Evolutionary conservation across 2,888 invertebrate species (phyloP), one percentile per base, ranked within the genome.

Genomic region (Drosophila rellima): DNA sequence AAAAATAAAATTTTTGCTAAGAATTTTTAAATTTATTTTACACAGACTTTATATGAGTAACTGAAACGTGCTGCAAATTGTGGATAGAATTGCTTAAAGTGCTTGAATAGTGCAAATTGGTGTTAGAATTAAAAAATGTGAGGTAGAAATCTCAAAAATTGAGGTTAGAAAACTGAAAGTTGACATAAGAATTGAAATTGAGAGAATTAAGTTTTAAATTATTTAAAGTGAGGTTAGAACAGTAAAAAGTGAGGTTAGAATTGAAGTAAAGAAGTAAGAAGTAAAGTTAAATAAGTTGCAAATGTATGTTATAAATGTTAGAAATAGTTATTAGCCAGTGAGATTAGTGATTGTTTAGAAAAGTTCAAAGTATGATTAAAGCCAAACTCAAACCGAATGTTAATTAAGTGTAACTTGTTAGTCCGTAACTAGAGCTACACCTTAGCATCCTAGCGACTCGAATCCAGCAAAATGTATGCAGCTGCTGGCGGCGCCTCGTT

Each of bases 401-500:
- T 57, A 64, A 57, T 44, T 65, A 55, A 54, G 40, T 54, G 31
- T 51, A 50, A 13, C 20, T 26, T n/a, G 26, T 62, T 75, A 79
- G 76, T 57, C 18, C 51, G 39, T 71, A 75, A 71, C 52, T 63
- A 57, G 50, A 56, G 35, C 57, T 78, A 68, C 29, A 56, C 42
- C 50, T 75, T 57, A 76, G 65, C 29, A 18, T 20, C 50, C 3
- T 29, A 15, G 26, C 29, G 0, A 31, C 31, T 39, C 39, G 23
- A 17, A 35, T 8, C 52, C 44, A 59, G 60, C 70, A 78, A 70
- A 51, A 97, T 97, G 97, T 97, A 97, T 94, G 97, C 97, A 92
- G 97, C 97, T 92, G 97, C 97, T 92, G 97, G 97, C 92, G 97
- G 96, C 93, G 96, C 96, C 91, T 96, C 96, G 91, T 94, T 97